Base-by-base conservation (phyloP, 2,113 vertebrate species). In the Theristicus caerulescens region DNA sequence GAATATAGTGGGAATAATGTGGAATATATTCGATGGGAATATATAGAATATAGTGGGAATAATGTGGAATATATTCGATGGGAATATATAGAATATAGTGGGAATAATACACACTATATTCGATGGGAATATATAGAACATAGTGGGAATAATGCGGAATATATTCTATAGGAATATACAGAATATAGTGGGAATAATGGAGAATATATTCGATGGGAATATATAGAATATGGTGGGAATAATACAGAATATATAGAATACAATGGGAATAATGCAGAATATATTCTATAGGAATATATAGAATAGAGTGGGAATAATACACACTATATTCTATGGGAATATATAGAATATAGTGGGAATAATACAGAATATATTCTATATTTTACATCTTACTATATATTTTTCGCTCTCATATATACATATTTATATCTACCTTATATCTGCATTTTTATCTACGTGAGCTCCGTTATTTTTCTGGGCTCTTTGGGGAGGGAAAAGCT, bases 391-490 rank as follows among this genome's bases (percentile, higher is more conserved):
- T 21, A 29, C 29, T 34, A 32, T 4, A 5, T 29, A 5, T 42
- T 42, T 46, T 22, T 44, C n/a, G 9, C 13, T 10, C 62, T 36
- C 55, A 12, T 57, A 20, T 34, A 20, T 34, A 31, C 4, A 27
- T 11, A 54, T 11, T 54, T 54, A 2, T 16, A 16, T 52, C 51
- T 52, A 5, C 27, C 51, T 9, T 27, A 16, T 5, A 27, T 16
- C 32, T 12, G 54, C 6, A 31, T 31, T 55, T 4, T 6, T 25
- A 1, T 0, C 6, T 0, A 8, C 4, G 13, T 27, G 42, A 90
- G 22, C 27, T 10, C 54, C 38, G 10, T 44, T 14, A 7, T 67
- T 85, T 76, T 73, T 31, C 44, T 16, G 2, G 64, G 65, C 6
- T 26, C 29, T 73, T 15, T 36, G 11, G 14, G 32, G 51, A 42